Conservation (phyloP, 2,888 invertebrate genomes). For the Lasioglossum zephyrum region DNA sequence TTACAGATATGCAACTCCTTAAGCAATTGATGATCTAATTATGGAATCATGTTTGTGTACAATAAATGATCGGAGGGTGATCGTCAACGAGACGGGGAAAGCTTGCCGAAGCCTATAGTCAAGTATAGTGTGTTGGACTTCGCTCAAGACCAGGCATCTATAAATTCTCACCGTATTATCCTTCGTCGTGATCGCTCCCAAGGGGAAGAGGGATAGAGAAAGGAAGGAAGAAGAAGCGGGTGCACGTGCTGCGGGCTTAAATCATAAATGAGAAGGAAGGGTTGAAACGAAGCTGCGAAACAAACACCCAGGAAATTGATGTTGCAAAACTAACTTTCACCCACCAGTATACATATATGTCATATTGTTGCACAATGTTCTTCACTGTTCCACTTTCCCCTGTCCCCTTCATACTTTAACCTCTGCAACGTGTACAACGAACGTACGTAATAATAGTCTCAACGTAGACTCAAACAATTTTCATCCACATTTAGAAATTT, state of each 20-base stretch:
- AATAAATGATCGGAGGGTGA: slow-evolving; percentile 17
- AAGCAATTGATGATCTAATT: neutral
- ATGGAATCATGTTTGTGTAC: neutral
- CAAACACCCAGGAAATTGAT: slow-evolving; percentile 51
- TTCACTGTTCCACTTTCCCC: neutral
- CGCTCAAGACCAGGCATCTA: slow-evolving; percentile 41
- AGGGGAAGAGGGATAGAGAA: slow-evolving; percentile 23
- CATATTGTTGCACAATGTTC: slow-evolving; percentile 40
- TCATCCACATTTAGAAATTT: too few species aligned
- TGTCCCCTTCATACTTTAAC: neutral
- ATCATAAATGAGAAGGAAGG: slow-evolving; percentile 59
- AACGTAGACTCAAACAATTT: neutral
- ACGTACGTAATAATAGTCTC: neutral
- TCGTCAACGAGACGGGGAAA: slow-evolving; percentile 32
- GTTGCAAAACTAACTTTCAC: slow-evolving; percentile 37
- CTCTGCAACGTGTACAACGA: neutral
- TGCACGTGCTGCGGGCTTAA: slow-evolving; percentile 58
- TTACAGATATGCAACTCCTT: neutral
- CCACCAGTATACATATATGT: neutral
- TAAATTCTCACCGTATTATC: slow-evolving; percentile 62
- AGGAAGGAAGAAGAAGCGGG: slow-evolving; percentile 27
- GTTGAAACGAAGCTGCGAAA: slow-evolving; percentile 31
- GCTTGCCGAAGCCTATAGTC: slow-evolving; percentile 27
- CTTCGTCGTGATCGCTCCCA: slow-evolving; percentile 40
- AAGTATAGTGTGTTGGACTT: slow-evolving; percentile 33